Percentiles rank a stretch among this genome's conserved stretches.
Conservation (phyloP, 2,797 vertebrate species). For the Hypotaenidia okinawae region DNA sequence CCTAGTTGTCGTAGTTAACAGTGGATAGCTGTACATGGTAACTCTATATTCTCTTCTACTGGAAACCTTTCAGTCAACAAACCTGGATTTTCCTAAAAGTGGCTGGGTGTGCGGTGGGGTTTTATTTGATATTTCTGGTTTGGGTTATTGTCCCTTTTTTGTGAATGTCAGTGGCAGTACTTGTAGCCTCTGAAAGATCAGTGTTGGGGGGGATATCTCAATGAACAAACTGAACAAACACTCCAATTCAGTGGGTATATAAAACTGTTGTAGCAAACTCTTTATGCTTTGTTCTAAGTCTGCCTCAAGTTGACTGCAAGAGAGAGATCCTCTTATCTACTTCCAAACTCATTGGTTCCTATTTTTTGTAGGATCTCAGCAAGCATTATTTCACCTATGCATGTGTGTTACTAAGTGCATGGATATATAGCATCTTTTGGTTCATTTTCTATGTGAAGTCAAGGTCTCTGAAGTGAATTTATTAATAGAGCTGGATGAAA, state of each 20-base stretch:
- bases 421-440: background rate
- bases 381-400: background rate
- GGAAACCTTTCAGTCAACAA: background rate
- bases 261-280: background rate
- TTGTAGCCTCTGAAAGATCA: background rate
- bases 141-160: too few species aligned
- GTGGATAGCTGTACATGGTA: background rate
- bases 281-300: background rate
- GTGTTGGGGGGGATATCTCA: background rate
- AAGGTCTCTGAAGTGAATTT: background rate
- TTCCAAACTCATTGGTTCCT: background rate
- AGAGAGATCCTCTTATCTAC: background rate
- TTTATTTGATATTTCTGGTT: too few species aligned
- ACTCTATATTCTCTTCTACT: background rate
- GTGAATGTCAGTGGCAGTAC: background rate
- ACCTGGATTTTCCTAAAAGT: background rate
- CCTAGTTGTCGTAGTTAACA: background rate
- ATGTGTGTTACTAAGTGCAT: background rate
- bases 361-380: background rate
- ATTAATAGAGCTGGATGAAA: background rate
- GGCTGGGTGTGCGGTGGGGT: fast-evolving
- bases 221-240: background rate
- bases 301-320: background rate
- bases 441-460: background rate
- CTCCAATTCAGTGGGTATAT: background rate